phyloP scores from a whole-genome alignment of 2,888 invertebrate genomes.

The Ophion ellenae region DNA sequence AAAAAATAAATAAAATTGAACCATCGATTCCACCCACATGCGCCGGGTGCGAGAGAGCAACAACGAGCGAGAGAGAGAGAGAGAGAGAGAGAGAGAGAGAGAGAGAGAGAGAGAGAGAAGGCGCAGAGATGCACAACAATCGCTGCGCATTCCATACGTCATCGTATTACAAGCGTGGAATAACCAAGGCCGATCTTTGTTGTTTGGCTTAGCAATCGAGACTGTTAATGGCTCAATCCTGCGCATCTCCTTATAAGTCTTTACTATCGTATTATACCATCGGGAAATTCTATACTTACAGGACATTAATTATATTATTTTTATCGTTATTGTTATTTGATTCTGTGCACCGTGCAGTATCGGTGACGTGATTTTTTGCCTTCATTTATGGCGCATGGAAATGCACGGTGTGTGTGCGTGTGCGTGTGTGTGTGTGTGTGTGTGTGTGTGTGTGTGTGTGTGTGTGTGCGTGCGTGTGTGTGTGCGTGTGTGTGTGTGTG shows the following conservation, averaged over 20 bases:
- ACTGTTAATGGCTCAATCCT: conserved; percentile 62
- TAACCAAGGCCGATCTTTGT: conserved; percentile 53
- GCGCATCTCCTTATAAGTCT: conserved; percentile 49
- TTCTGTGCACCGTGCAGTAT: not conserved
- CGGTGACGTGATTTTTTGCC: conserved; percentile 18
- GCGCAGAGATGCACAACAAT: conserved; percentile 56
- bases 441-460: no score
- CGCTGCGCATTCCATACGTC: conserved; percentile 51
- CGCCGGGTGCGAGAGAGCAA: not conserved
- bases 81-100: no score
- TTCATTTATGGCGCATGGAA: not conserved
- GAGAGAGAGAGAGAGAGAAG: not conserved
- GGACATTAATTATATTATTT: conserved; percentile 41
- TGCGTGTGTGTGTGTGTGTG: not conserved
- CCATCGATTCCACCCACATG: not conserved
- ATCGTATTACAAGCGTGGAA: conserved; percentile 49
- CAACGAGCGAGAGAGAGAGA: not conserved
- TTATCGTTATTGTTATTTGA: conserved; percentile 31
- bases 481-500: not conserved
- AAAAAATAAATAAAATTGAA: not conserved
- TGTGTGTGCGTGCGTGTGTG: not conserved
- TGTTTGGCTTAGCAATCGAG: conserved; percentile 52
- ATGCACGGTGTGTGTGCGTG: not conserved
- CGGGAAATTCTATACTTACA: conserved; percentile 25
- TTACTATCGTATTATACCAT: conserved; percentile 38